Conservation (phyloP, 2,797 vertebrate species). For the Tolypeutes matacus region DNA sequence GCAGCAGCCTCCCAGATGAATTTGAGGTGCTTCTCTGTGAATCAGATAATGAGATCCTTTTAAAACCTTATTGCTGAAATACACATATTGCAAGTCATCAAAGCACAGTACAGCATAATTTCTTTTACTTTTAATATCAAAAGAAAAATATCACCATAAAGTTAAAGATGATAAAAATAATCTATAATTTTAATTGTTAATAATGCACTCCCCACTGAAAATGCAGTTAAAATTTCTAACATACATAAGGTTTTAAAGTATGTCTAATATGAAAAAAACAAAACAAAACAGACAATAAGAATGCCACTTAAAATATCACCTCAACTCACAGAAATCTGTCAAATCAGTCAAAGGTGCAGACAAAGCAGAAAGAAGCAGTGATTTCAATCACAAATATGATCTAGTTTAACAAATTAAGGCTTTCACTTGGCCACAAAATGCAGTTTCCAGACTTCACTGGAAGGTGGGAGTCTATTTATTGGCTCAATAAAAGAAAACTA, state of each 20-base stretch:
- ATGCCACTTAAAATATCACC: background rate
- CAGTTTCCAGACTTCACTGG: background rate
- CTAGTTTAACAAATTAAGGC: background rate
- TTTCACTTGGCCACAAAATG: background rate
- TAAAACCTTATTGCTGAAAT: background rate
- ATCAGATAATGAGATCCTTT: background rate
- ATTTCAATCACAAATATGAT: background rate
- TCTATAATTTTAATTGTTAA: constrained; percentile 6
- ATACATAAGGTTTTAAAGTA: constrained; percentile 17
- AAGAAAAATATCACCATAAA: background rate
- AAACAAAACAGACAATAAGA: background rate
- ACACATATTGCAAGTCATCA: background rate
- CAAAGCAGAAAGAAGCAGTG: background rate
- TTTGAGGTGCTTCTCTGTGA: background rate
- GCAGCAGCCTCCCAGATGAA: background rate
- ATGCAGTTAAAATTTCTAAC: background rate
- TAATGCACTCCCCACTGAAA: background rate
- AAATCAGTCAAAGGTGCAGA: background rate
- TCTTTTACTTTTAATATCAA: background rate
- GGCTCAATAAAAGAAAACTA: background rate
- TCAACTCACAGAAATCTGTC: background rate
- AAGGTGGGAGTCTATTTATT: background rate
- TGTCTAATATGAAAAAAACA: background rate
- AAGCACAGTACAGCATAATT: background rate
- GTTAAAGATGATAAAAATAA: constrained; percentile 35